These are phyloP conservation scores for Saccostrea glomerata DNA, from an alignment of 1,140 invertebrate genomes.

Conservation along the genomic window DNA sequence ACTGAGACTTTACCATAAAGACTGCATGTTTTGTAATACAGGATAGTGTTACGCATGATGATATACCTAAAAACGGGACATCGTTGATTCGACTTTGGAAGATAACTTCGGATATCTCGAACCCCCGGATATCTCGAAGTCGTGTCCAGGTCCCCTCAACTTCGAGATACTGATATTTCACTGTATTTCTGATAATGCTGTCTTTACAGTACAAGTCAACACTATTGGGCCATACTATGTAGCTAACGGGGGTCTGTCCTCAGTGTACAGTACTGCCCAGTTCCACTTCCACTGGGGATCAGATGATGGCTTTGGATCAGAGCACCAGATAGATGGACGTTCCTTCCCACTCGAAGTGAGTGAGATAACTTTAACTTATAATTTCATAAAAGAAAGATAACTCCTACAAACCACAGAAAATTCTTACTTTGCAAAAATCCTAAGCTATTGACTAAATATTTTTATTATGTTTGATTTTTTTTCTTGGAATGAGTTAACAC, in stretches of 20 bases:
- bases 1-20: too few species aligned
- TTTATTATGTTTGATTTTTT: too few species aligned
- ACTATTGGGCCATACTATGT: conserved; percentile 69
- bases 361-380: background rate
- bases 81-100: too few species aligned
- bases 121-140: too few species aligned
- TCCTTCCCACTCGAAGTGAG: conserved; percentile 73
- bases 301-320: conserved; percentile 71
- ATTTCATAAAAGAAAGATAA: background rate
- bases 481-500: too few species aligned
- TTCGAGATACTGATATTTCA: too few species aligned
- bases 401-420: background rate
- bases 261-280: conserved; percentile 72
- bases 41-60: too few species aligned
- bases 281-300: conserved; percentile 78
- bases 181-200: background rate
- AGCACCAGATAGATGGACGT: conserved; percentile 72
- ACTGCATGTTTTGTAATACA: too few species aligned
- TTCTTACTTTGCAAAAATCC: background rate
- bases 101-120: too few species aligned
- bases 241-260: conserved; percentile 68
- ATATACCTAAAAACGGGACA: too few species aligned
- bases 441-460: too few species aligned
- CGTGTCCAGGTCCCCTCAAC: too few species aligned
- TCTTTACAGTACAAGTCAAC: conserved; percentile 70